Conservation (phyloP, 2,888 invertebrate genomes). For the Nephrotoma flavescens region DNA sequence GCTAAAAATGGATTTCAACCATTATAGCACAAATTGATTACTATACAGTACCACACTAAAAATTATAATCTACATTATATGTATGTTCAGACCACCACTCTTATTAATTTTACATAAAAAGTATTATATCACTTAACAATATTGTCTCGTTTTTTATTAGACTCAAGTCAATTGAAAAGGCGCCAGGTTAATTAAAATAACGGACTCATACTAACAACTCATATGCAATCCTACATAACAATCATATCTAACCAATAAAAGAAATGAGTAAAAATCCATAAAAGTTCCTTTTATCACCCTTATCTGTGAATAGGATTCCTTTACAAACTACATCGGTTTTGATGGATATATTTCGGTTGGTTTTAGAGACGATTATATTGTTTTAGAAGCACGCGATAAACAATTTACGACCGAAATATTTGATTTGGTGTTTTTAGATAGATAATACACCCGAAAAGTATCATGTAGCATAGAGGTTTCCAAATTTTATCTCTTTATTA, state of each 20-base stretch:
- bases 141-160: no score
- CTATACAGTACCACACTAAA: no score
- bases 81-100: no score
- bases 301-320: neutral
- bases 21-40: no score
- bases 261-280: neutral
- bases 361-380: neutral
- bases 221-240: neutral
- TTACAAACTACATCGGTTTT: neutral
- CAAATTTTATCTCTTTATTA: neutral
- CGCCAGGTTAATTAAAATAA: neutral
- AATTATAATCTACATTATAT: no score
- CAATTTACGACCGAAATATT: neutral
- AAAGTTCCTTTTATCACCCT: neutral
- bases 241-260: neutral
- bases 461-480: neutral
- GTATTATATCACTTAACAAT: no score
- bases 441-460: neutral
- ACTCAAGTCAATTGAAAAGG: neutral
- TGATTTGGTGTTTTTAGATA: neutral
- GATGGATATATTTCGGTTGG: neutral
- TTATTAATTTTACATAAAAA: no score
- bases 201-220: neutral
- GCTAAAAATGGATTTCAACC: no score
- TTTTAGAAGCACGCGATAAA: neutral